Conservation (phyloP, 2,797 vertebrate genomes). For the Chanos chanos region DNA sequence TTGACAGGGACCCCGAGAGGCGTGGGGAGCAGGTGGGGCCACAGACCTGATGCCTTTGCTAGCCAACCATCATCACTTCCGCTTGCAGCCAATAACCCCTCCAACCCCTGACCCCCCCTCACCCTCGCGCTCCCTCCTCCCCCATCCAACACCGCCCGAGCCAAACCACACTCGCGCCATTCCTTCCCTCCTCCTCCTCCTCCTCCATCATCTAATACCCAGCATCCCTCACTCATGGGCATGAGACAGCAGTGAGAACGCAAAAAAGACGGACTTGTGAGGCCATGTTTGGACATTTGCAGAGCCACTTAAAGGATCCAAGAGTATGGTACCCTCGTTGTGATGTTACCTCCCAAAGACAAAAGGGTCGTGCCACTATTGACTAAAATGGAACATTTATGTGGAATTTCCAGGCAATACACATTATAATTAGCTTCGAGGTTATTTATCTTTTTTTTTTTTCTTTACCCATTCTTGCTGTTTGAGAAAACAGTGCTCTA, state of each 20-base stretch:
- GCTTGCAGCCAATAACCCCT: conserved; percentile 71
- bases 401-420: conserved; percentile 2
- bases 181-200: conserved; percentile 23
- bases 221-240: conserved; percentile 47
- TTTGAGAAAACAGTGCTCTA: conserved; percentile 44
- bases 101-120: conserved; percentile 5
- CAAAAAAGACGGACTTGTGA: conserved; percentile 35
- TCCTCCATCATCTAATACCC: conserved; percentile 62
- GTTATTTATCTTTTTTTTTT: conserved; percentile 20
- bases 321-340: conserved; percentile 6
- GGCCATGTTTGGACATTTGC: conserved; percentile 42
- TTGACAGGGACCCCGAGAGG: conserved; percentile 73
- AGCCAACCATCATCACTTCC: conserved; percentile 58
- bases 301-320: conserved; percentile 16
- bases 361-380: conserved; percentile 23
- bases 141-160: conserved; percentile 45
- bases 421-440: neutral
- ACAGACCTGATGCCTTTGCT: conserved; percentile 63
- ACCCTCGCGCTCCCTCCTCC: conserved; percentile 23
- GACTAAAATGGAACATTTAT: no score
- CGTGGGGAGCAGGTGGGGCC: conserved; percentile 90
- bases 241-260: conserved; percentile 48
- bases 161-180: conserved; percentile 42
- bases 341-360: conserved; percentile 16
- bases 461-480: conserved; percentile 32